Evolutionary conservation across 2,113 vertebrate species (phyloP), one percentile per base, ranked within the genome.

Genomic region (Urocynchramus pylzowi): DNA sequence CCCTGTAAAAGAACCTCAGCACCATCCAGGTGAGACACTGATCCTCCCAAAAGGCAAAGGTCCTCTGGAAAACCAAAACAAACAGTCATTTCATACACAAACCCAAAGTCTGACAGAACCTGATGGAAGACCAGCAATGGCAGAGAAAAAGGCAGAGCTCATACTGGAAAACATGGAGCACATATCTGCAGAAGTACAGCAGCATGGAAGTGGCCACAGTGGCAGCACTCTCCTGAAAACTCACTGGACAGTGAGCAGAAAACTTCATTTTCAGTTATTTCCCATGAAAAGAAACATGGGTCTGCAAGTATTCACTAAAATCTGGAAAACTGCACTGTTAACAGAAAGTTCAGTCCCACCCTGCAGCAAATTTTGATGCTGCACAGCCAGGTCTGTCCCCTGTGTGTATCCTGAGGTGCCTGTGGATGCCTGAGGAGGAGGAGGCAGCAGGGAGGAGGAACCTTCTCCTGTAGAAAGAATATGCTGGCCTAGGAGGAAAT

Each of bases 321-420:
- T 21, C 5, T 52, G 60, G n/a, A 67, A 65, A 39, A 85, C 11
- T 3, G 7, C 39, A 53, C 52, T 27, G 35, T 4, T 44, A 73
- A 49, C 75, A 77, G 33, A 39, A 70, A 83, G 28, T 16, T 56
- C 68, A 31, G 39, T 8, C 54, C 33, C 26, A 54, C 20, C 26
- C 33, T 50, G 54, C 68, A 57, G 59, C 63, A 57, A 39, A n/a
- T 41, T 53, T 28, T 33, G 52, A 60, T 0, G 0, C 50, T 20
- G 6, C 2, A 4, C 45, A 69, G 47, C 33, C 8, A 8, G 30
- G 45, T 39, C 37, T 69, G 53, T 23, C 24, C 59, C 33, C 39
- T 23, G 23, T 0, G 0, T 11, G 16, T 50, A n/a, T 1, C 4
- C 59, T 6, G 0, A 73, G 49, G 13, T 54, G 52, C 63, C 10